Evolutionary conservation across 1,140 invertebrate genomes (phyloP), one percentile per base, ranked within the genome.

Genomic region (Sesamia nonagrioides): DNA sequence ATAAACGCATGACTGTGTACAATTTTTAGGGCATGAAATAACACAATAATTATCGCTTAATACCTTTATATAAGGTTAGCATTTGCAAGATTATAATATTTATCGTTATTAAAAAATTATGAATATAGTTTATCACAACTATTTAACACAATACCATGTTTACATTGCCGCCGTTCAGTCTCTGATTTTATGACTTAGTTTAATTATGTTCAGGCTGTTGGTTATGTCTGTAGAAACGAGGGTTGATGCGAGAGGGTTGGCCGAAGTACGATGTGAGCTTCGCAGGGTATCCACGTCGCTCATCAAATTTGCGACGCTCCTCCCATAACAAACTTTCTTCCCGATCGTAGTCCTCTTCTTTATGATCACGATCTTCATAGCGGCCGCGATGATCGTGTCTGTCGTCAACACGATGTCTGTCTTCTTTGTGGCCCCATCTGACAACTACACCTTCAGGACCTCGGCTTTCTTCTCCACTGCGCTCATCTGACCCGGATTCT

Each of bases 81-180:
- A 68, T 48, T 68, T 68, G 63, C 63, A 68, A 33, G 40, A 68
- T 48, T 63, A 63, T 40, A 63, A 63, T 63, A 42, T 21, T 63
- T 63, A 63, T 63, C 17, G 37, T 63, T 63, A 63, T 15, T 33
- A 35, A 60, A 33, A 63, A 37, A 40, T 63, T 40, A 63, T 63
- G 21, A 56, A 56, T 8, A 56, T 56, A 27, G 17, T 56, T 56
- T 56, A 56, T 63, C 37, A 63, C 35, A 63, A 68, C 9, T 63
- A 40, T 63, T 63, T 21, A n/a, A 68, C 42, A 68, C 8, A 61
- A 42, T 48, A 68, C 63, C 63, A 50, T 68, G 48, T 42, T 68
- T 27, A 68, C 63, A 68, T 68, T 3, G 33, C 60, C 33, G n/a
- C 33, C 33, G 27, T 40, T 48, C 63, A 68, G 63, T 68, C 63